Base-by-base conservation (phyloP, 2,113 vertebrate species). In the Leptobrachium leishanense region DNA sequence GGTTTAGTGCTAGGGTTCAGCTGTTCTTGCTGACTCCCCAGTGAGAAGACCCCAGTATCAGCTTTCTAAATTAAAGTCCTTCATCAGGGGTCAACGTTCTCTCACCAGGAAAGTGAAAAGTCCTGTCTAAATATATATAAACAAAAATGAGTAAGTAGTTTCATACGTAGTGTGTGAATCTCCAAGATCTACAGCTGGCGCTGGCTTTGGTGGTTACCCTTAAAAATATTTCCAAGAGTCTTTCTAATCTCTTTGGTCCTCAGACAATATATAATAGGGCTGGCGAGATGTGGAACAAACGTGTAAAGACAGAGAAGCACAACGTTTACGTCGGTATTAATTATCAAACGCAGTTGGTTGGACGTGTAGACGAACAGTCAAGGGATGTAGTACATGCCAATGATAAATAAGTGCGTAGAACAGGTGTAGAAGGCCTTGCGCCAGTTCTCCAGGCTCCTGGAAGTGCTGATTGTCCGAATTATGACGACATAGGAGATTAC, bases 251-350 rank as follows among this genome's bases (percentile, higher is more conserved):
- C 74, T 6, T 76, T 54, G 31, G 46, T 76, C 42, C 64, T 9
- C 12, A 76, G 74, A 54, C 74, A 76, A 67, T 53, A 76, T 10
- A 76, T 76, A 43, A 76, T 57, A 6, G 74, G 74, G 12, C 64
- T 76, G 50, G 44, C 11, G 2, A 68, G 1, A 54, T 76, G 74
- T 0, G 74, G 74, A 9, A 76, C 46, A 65, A 10, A 76, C 1
- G 43, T 68, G 39, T 68, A 76, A 11, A 76, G 40, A 55, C 46
- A 76, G 43, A 43, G 13, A 8, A 70, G 20, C 40, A 70, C 5
- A 2, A 59, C 54, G 2, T 13, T 63, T 20, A 63, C 2, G 7
- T 77, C 67, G 2, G 68, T 2, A 10, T 77, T 63, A 7, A 67
- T 12, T 9, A 76, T 31, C 11, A 63, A 11, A 2, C 13, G 54